Conservation (phyloP, 2,888 invertebrate species). For the Elaeidobius kamerunicus region DNA sequence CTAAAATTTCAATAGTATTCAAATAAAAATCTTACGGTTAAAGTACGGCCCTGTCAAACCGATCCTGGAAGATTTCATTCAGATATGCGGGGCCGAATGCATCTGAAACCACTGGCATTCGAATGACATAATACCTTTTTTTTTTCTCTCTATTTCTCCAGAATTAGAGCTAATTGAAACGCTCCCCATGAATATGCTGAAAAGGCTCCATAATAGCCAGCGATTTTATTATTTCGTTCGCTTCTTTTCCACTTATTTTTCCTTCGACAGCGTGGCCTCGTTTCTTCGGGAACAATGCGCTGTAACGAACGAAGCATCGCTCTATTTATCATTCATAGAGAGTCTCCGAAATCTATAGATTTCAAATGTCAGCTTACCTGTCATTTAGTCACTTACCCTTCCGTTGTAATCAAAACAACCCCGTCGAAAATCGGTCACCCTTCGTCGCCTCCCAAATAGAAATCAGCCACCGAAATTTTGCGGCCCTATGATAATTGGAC, state of each 20-base stretch:
- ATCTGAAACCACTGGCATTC: conserved; percentile 6
- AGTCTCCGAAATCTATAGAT: too few relatives aligned
- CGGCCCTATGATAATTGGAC: conserved; percentile 48
- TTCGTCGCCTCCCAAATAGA: conserved; percentile 18
- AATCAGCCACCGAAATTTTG: conserved; percentile 37
- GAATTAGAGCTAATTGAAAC: conserved; percentile 26
- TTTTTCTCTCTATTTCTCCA: conserved; percentile 15
- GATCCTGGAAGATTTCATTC: too few relatives aligned
- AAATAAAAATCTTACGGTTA: too few relatives aligned
- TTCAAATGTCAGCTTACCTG: too few relatives aligned
- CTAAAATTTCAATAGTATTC: too few relatives aligned
- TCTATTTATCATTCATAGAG: too few relatives aligned
- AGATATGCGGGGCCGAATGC: conserved; percentile 13
- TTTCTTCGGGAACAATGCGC: too few relatives aligned
- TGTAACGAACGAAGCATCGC: too few relatives aligned
- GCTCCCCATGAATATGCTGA: conserved; percentile 16
- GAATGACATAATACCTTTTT: conserved; percentile 2
- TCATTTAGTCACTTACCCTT: too few relatives aligned
- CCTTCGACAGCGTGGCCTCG: conserved; percentile 1
- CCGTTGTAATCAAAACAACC: conserved; percentile 23
- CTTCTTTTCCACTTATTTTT: conserved; percentile 11
- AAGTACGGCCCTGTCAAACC: too few relatives aligned
- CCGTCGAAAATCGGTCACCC: conserved; percentile 18
- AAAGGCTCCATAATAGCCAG: conserved; percentile 18
- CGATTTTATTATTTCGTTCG: conserved; percentile 14